phyloP scores from a whole-genome alignment of 2,888 invertebrate genomes.

The Euphydryas editha region DNA sequence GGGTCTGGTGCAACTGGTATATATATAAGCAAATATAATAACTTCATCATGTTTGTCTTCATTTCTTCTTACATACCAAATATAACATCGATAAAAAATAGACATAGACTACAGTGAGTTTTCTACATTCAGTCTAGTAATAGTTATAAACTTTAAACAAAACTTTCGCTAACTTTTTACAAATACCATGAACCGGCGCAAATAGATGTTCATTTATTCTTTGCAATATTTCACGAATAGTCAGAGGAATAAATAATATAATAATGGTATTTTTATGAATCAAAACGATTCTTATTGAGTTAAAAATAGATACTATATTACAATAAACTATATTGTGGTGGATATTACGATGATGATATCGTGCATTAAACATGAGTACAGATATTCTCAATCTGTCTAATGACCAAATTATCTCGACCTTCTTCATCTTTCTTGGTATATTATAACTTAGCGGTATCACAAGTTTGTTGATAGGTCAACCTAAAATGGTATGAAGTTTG shows the following conservation, averaged over 20 bases:
- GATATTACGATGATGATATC: neutral
- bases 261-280: neutral
- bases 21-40: no score
- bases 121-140: neutral
- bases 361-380: slow-evolving; percentile 19
- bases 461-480: slow-evolving; percentile 11
- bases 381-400: slow-evolving; percentile 16
- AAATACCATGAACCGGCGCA: slow-evolving; percentile 22
- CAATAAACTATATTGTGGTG: slow-evolving; percentile 3
- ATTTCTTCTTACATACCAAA: neutral
- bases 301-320: slow-evolving; percentile 5
- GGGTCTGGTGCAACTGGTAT: no score
- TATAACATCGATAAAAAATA: neutral
- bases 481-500: slow-evolving; percentile 11
- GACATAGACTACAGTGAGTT: neutral
- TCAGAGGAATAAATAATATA: slow-evolving; percentile 10
- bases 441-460: neutral
- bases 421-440: neutral
- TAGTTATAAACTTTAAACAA: slow-evolving; percentile 20
- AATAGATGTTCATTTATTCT: slow-evolving; percentile 29
- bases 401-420: slow-evolving; percentile 3
- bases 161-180: slow-evolving; percentile 24
- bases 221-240: slow-evolving; percentile 19
- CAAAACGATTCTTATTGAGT: neutral
- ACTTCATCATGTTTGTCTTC: no score